Evolutionary conservation across 1,140 invertebrate species (phyloP).

Genomic region (Formica selysi): DNA sequence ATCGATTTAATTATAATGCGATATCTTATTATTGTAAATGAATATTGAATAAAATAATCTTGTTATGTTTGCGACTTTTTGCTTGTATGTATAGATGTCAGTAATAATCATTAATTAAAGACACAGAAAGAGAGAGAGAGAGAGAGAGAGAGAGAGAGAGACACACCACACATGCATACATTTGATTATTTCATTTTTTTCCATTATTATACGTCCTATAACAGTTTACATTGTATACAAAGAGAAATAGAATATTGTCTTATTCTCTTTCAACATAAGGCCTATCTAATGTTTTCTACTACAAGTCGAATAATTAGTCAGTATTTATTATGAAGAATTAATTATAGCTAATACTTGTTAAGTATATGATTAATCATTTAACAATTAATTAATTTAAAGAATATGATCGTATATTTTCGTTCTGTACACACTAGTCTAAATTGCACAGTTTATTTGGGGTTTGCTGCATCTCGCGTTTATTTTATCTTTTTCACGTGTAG

Average conservation of each 20-base stretch:
- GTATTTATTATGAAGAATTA: constrained; percentile 24
- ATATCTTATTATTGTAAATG: constrained; percentile 35
- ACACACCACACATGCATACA: too few relatives aligned
- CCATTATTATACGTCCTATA: constrained; percentile 27
- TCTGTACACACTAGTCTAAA: constrained; percentile 39
- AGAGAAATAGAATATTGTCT: constrained; percentile 57
- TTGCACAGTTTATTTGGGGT: constrained; percentile 11
- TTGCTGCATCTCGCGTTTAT: neutral
- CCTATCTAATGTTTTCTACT: constrained; percentile 27
- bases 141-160: too few relatives aligned
- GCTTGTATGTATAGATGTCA: neutral
- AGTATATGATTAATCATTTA: constrained; percentile 5
- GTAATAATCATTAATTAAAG: neutral
- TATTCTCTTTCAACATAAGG: constrained; percentile 32
- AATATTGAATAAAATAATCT: neutral
- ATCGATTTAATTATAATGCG: neutral
- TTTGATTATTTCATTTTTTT: constrained; percentile 15
- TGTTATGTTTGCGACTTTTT: neutral
- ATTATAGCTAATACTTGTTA: constrained; percentile 47
- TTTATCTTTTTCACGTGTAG: neutral
- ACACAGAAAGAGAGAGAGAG: neutral
- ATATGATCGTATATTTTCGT: constrained; percentile 5
- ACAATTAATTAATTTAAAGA: constrained; percentile 31
- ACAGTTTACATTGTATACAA: constrained; percentile 49
- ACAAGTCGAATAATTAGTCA: constrained; percentile 17